Percentiles rank a stretch among this genome's conserved stretches.
Evolutionary conservation across 2,113 vertebrate genomes (phyloP).

Genomic region (Accipiter cooperii): DNA sequence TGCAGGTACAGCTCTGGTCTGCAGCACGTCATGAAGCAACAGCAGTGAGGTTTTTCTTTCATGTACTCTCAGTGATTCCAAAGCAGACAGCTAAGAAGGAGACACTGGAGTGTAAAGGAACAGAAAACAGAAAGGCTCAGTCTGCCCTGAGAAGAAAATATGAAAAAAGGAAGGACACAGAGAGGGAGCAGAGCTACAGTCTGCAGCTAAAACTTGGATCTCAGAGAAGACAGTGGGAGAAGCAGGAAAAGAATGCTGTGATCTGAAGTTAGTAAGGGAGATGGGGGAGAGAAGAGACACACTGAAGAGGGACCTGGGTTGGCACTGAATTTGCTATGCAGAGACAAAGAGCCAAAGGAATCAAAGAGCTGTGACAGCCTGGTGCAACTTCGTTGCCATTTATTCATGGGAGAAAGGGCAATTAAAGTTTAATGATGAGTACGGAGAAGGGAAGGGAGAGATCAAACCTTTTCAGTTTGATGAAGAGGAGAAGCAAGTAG

Average conservation of each 20-base stretch:
- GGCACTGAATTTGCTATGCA: background rate
- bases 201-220: background rate
- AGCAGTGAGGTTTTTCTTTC: background rate
- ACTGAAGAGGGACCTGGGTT: background rate
- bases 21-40: background rate
- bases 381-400: background rate
- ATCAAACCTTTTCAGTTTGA: background rate
- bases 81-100: background rate
- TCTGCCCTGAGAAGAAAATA: background rate
- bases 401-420: background rate
- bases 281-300: accelerated
- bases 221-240: background rate
- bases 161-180: background rate
- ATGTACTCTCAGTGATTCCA: background rate
- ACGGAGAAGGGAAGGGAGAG: background rate
- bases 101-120: background rate
- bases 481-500: background rate
- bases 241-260: background rate
- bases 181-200: background rate
- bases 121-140: background rate
- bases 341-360: background rate
- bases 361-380: background rate
- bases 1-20: background rate
- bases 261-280: background rate
- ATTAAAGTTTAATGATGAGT: background rate